A percentile compares a stretch with the other conserved stretches of the same genome.
Evolutionary conservation across 2,113 vertebrate species (phyloP).

Genomic region (Tricholaema leucomelas): DNA sequence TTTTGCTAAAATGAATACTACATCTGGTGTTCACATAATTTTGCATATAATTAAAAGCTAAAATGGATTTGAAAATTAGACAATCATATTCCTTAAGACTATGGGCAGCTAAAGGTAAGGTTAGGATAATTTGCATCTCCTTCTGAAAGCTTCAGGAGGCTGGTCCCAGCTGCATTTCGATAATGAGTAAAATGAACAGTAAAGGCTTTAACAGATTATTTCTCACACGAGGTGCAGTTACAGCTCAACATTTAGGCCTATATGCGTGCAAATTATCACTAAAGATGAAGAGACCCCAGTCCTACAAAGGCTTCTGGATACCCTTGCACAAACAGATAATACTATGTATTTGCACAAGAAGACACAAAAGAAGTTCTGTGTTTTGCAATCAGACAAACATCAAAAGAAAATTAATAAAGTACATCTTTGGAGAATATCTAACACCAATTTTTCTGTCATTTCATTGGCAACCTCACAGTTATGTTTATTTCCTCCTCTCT

Average conservation of each 20-base stretch:
- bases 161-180: not conserved
- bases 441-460: not conserved
- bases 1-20: not conserved
- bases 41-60: not conserved
- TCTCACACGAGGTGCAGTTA: not conserved
- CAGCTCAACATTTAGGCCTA: not conserved
- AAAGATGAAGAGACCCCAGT: not conserved
- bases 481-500: not conserved
- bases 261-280: accelerated
- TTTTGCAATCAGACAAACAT: not conserved
- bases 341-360: not conserved
- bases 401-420: not conserved
- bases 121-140: not conserved
- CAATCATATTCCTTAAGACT: not conserved
- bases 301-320: not conserved
- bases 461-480: not conserved
- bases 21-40: not conserved
- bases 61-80: not conserved
- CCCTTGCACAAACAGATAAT: not conserved
- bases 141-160: not conserved
- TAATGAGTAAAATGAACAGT: no score
- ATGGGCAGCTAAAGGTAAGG: not conserved
- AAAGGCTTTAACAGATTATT: not conserved
- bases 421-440: not conserved
- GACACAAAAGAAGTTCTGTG: accelerated